phyloP scores from a whole-genome alignment of 1,140 invertebrate species.

The Drosophila suzukii region DNA sequence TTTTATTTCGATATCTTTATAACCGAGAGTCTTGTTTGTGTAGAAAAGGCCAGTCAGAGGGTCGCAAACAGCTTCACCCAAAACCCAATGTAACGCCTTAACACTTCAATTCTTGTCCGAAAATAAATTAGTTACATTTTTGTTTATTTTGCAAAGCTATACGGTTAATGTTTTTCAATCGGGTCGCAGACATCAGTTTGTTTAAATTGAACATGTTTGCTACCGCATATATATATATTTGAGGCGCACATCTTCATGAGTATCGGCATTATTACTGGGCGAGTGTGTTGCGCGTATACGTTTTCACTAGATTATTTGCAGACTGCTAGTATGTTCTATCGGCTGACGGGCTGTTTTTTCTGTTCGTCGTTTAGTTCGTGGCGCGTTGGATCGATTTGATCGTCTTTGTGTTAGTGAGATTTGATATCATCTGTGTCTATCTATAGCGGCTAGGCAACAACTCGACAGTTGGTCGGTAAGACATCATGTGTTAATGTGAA shows the following conservation, averaged over 20 bases:
- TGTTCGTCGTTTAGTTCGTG: slow-evolving; percentile 14
- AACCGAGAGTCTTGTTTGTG: too few species aligned
- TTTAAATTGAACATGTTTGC: neutral
- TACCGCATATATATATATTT: neutral
- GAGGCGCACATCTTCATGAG: neutral
- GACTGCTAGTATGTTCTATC: neutral
- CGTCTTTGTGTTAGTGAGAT: slow-evolving; percentile 37
- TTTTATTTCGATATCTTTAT: too few species aligned
- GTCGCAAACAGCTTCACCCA: too few species aligned
- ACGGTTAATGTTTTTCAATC: too few species aligned
- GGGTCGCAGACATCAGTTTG: neutral
- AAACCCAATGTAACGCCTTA: too few species aligned
- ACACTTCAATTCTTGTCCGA: too few species aligned
- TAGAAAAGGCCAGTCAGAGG: too few species aligned
- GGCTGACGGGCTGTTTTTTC: slow-evolving; percentile 12
- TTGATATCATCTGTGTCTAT: slow-evolving; percentile 62
- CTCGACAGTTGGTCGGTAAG: slow-evolving; percentile 21
- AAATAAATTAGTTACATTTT: too few species aligned
- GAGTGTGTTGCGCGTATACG: neutral
- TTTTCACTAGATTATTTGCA: neutral
- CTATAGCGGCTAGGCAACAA: slow-evolving; percentile 58
- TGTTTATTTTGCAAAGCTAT: too few species aligned
- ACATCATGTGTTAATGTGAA: slow-evolving; percentile 19
- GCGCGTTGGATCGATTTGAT: slow-evolving; percentile 34
- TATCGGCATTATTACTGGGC: neutral